A percentile compares a stretch with the other conserved stretches of the same genome.
These are phyloP conservation scores for Heliconius eleuchia DNA, from an alignment of 1,140 invertebrate genomes.

Conservation along the genomic window DNA sequence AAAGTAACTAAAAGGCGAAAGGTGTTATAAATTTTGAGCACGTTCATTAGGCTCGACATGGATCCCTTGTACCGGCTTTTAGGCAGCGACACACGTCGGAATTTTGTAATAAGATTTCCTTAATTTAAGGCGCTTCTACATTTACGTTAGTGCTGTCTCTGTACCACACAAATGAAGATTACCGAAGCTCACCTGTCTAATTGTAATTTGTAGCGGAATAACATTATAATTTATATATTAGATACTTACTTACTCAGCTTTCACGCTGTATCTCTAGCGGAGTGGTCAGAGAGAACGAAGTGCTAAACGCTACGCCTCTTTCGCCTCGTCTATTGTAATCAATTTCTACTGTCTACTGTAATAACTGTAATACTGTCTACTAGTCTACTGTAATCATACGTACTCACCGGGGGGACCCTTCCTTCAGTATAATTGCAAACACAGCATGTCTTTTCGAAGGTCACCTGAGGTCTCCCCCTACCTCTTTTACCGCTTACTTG, in stretches of 20 bases:
- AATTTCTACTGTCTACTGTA: too few relatives aligned
- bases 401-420: too few relatives aligned
- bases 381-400: too few relatives aligned
- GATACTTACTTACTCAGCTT: not conserved
- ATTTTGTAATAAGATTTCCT: constrained; percentile 79
- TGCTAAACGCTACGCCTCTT: too few relatives aligned
- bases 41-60: constrained; percentile 68
- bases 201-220: not conserved
- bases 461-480: too few relatives aligned
- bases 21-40: constrained; percentile 77
- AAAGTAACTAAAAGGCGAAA: constrained; percentile 59
- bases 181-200: constrained; percentile 4
- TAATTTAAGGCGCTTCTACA: constrained; percentile 66
- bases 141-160: constrained; percentile 29
- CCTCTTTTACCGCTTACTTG: too few relatives aligned
- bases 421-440: too few relatives aligned
- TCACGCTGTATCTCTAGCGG: too few relatives aligned
- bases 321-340: too few relatives aligned
- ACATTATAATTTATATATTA: not conserved
- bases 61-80: constrained; percentile 63
- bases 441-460: too few relatives aligned
- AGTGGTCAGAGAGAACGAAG: too few relatives aligned
- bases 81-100: constrained; percentile 72
- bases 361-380: too few relatives aligned
- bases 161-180: constrained; percentile 24